Evolutionary conservation across 1,140 invertebrate species (phyloP), one percentile per base, ranked within the genome.

Genomic region (Aphaenogaster rudis): DNA sequence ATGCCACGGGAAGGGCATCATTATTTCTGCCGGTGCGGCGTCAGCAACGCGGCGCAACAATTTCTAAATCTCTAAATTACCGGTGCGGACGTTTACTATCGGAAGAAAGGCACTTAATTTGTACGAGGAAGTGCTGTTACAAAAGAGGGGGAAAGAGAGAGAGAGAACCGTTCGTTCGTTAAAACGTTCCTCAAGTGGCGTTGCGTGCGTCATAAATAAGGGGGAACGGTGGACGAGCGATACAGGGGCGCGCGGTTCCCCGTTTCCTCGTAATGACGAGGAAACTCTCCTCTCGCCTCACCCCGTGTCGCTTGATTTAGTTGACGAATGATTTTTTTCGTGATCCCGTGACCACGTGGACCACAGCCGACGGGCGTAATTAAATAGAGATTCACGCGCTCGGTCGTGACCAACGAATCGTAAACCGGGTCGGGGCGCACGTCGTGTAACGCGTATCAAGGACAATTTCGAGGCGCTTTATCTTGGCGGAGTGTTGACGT

Each of bases 1-100:
- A 6, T 45, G 45, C 42, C 42, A 36, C 33, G 54, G 8, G 21
- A n/a, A 69, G 48, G 28, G 48, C 36, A 33, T 74, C 54, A 61
- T 84, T 74, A 84, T 48, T 74, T 61, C 54, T 74, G 50, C 15
- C 76, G 36, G 71, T 42, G 11, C 15, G 84, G 59, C 52, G 67
- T 45, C 33, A 52, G 77, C 42, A 33, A 72, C 85, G 66, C 67
- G 57, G 61, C 66, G 64, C 74, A 54, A 79, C 90, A 88, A 91
- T 91, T 91, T 91, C 90, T 91, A 91, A 91, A 91, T 91, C 90
- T 88, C 76, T 91, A 91, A 91, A 91, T 91, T 91, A 91, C 71
- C 77, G 69, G 11, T 76, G 80, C 80, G 88, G 90, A 91, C 90
- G 77, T 91, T 91, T 91, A 91, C 82, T 91, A 88, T 91, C 88